Evolutionary conservation across 1,140 invertebrate species (phyloP).

Genomic region (Macrobrachium rosenbergii): DNA sequence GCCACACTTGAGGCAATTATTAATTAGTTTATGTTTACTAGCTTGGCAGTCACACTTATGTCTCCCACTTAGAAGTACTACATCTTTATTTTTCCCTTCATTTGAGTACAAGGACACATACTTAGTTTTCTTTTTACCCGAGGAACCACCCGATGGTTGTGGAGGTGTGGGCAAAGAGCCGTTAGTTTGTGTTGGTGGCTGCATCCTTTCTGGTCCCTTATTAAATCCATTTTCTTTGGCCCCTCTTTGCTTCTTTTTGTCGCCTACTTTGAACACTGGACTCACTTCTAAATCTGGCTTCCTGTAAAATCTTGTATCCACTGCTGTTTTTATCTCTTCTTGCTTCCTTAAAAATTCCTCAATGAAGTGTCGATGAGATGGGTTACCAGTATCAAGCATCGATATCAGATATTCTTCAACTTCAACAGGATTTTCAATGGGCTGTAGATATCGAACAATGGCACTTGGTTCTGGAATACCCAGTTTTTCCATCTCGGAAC

Average conservation of each 20-base stretch:
- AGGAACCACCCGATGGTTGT: not conserved
- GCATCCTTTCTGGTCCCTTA: constrained; percentile 56
- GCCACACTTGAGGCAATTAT: constrained; percentile 95
- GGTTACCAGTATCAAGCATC: constrained; percentile 69
- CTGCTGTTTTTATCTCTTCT: constrained; percentile 46
- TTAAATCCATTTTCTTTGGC: constrained; percentile 49
- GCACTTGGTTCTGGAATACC: constrained; percentile 50
- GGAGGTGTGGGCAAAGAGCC: not conserved
- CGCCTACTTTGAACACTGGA: constrained; percentile 22
- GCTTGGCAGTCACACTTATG: constrained; percentile 94
- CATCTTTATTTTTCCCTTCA: constrained; percentile 77
- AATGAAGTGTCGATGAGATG: constrained; percentile 69
- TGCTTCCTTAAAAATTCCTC: constrained; percentile 68
- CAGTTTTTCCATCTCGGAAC: constrained; percentile 50
- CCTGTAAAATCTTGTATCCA: constrained; percentile 59
- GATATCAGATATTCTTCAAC: constrained; percentile 71
- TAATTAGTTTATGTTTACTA: constrained; percentile 88
- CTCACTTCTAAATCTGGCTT: constrained; percentile 61
- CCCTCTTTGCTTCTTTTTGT: constrained; percentile 63
- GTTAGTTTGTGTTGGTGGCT: constrained; percentile 25
- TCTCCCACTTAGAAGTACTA: constrained; percentile 78
- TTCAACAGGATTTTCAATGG: constrained; percentile 69
- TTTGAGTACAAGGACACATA: constrained; percentile 82
- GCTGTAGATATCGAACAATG: constrained; percentile 69
- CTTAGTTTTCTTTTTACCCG: constrained; percentile 81